phyloP scores from a whole-genome alignment of 2,888 invertebrate genomes.

The Drosophila putrida region DNA sequence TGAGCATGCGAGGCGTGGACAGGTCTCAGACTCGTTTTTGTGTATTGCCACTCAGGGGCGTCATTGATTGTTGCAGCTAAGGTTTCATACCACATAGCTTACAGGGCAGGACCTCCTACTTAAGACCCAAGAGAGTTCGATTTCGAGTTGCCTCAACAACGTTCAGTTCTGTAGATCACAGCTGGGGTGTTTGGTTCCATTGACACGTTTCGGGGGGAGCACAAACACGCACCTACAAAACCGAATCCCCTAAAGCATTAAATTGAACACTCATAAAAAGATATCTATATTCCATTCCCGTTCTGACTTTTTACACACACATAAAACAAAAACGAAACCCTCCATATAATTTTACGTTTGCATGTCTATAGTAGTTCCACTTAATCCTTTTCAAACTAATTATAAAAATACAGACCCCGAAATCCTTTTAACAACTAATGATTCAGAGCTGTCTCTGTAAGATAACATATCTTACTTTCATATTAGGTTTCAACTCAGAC shows the following conservation, averaged over 20 bases:
- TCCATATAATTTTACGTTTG: conserved; percentile 30
- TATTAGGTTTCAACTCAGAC: conserved; percentile 31
- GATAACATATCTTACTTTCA: conserved; percentile 33
- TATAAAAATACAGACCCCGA: conserved; percentile 32
- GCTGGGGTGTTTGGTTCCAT: conserved; percentile 54
- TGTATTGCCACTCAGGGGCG: conserved; percentile 55
- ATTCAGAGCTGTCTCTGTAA: conserved; percentile 35
- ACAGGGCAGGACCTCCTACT: conserved; percentile 63
- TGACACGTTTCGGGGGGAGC: conserved; percentile 48
- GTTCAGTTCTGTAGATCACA: conserved; percentile 33
- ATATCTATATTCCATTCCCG: conserved; percentile 29
- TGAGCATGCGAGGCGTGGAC: conserved; percentile 60
- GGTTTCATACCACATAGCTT: conserved; percentile 40
- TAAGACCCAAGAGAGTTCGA: conserved; percentile 58
- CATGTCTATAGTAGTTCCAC: conserved; percentile 33
- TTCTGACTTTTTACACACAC: conserved; percentile 10
- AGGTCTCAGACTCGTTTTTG: conserved; percentile 55
- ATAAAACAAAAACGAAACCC: conserved; percentile 11
- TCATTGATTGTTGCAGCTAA: conserved; percentile 48
- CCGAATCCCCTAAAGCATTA: conserved; percentile 26
- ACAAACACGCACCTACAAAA: conserved; percentile 36
- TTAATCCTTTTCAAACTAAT: conserved; percentile 48
- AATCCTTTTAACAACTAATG: conserved; percentile 34
- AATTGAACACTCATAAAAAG: conserved; percentile 32
- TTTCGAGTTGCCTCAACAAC: conserved; percentile 20